Conservation (phyloP, 2,113 vertebrate genomes). For the Sinocyclocheilus anophthalmus region DNA sequence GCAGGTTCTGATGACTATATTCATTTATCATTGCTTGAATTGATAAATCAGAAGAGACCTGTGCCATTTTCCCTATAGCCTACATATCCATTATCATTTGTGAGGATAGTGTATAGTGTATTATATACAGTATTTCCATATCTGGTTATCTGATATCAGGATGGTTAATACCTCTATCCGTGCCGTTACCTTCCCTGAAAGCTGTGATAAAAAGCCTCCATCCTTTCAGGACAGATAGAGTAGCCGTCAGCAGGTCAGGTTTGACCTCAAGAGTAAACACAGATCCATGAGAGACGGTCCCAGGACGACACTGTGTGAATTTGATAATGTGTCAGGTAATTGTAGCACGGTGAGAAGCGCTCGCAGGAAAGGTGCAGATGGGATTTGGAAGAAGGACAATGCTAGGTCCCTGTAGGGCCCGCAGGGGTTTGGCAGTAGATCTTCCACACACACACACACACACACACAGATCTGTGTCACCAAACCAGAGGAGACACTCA, state of each 20-base stretch:
- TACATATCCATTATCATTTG: background rate
- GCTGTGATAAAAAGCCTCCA: conserved; percentile 29
- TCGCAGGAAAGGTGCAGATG: conserved; percentile 31
- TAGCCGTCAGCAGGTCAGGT: conserved; percentile 19
- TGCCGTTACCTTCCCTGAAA: conserved; percentile 15
- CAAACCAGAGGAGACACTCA: background rate
- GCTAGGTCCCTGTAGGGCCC: conserved; percentile 41
- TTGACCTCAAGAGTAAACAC: conserved; percentile 40
- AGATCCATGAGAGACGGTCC: conserved; percentile 38
- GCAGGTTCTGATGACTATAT: background rate
- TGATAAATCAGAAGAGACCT: background rate
- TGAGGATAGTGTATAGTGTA: background rate
- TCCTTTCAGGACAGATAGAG: conserved; percentile 43
- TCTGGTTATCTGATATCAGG: conserved; percentile 36
- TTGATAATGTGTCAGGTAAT: conserved; percentile 57
- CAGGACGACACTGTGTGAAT: conserved; percentile 41
- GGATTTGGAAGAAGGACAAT: conserved; percentile 44
- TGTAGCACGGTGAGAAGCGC: conserved; percentile 56
- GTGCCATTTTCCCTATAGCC: background rate
- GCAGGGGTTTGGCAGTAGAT: conserved; percentile 15
- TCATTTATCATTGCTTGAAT: background rate
- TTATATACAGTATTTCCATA: conserved; percentile 3
- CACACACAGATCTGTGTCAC: conserved; percentile 12
- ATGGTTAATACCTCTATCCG: conserved; percentile 14
- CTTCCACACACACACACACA: conserved; percentile 12